Evolutionary conservation across 2,888 invertebrate genomes (phyloP).

Genomic region (Craniophora ligustri): DNA sequence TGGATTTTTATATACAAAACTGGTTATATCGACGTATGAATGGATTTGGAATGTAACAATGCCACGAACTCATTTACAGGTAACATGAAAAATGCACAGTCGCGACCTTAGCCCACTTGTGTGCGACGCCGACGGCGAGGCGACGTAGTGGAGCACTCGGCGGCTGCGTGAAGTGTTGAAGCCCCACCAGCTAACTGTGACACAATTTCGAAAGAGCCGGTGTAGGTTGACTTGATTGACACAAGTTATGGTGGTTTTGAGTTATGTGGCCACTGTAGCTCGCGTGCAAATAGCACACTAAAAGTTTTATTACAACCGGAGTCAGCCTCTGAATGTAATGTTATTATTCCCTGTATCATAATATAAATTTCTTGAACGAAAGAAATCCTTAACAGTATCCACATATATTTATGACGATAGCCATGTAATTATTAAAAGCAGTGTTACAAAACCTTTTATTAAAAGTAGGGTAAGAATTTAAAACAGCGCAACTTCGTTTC

Average conservation of each 20-base stretch:
- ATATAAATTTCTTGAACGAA: not conserved
- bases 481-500: not conserved
- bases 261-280: slow-evolving; percentile 29
- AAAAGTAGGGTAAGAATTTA: too few relatives aligned
- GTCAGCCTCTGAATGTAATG: not conserved
- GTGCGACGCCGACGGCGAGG: slow-evolving; percentile 57
- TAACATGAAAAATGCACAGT: slow-evolving; percentile 76
- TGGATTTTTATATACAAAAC: slow-evolving; percentile 53
- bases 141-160: slow-evolving; percentile 8
- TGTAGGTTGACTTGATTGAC: slow-evolving; percentile 50
- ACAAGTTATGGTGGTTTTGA: slow-evolving; percentile 38
- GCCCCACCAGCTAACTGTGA: slow-evolving; percentile 48
- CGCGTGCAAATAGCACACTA: slow-evolving; percentile 22
- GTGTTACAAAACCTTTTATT: too few relatives aligned
- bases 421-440: too few relatives aligned
- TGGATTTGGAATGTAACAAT: slow-evolving; percentile 56
- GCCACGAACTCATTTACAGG: slow-evolving; percentile 53
- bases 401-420: too few relatives aligned
- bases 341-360: not conserved
- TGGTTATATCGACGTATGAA: slow-evolving; percentile 52
- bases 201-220: slow-evolving; percentile 51
- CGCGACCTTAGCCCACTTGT: slow-evolving; percentile 83
- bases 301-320: slow-evolving; percentile 23
- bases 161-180: slow-evolving; percentile 37
- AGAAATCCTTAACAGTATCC: too few relatives aligned